Evolutionary conservation across 2,888 invertebrate species (phyloP), one percentile per base, ranked within the genome.

Genomic region (Xestia sexstrigata): DNA sequence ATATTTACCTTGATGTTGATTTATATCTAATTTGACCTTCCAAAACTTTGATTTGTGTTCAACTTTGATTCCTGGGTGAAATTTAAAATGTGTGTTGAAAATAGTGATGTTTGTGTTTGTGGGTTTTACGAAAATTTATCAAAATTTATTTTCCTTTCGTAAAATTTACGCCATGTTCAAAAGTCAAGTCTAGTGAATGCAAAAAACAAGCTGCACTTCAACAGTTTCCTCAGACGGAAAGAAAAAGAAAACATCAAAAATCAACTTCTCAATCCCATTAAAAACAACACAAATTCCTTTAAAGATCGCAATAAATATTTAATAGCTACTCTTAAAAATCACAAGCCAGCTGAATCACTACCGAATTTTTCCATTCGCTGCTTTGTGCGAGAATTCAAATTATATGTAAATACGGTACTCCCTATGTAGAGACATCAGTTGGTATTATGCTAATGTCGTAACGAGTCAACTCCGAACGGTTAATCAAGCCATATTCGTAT

Each of bases 401-500:
- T 88, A 90, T 92, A 94, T 94, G 93, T 92, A 92, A 94, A 94
- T 94, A 91, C 82, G 65, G 82, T 73, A 89, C 88, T 87, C 89
- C 90, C 87, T 87, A 87, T 87, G 81, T 91, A 88, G 89, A 91
- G 89, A 93, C 93, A 93, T 92, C 93, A 92, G 92, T 91, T 89
- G 91, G 92, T 90, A 93, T 94, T 94, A 95, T 94, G 95, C 83
- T 91, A 94, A 93, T 93, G 82, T 77, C 74, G 87, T 90, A 90
- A 91, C 90, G 89, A 90, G 87, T 89, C 89, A 89, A 88, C 91
- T 82, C 78, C 26, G 74, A 76, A 73, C 71, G 83, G 82, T 89
- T 89, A 88, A 89, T 88, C 88, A 86, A 88, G 84, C 80, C 82
- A 78, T 80, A 77, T 74, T 82, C 76, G 81, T 80, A 85, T 84